These are phyloP conservation scores for Diphyllodes magnificus DNA, from an alignment of 2,113 vertebrate species.

Conservation along the genomic window DNA sequence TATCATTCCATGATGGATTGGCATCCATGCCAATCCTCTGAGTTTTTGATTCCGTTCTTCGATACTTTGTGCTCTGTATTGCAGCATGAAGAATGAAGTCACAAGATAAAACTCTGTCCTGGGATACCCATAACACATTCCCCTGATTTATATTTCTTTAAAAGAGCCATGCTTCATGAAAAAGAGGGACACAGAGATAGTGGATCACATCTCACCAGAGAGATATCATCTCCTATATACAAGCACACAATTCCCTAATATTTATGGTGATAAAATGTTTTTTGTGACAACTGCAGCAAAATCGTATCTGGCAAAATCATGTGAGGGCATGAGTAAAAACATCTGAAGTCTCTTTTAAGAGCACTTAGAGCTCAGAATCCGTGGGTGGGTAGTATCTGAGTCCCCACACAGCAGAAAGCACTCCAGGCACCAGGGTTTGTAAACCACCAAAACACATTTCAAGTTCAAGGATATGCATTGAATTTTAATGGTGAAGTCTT, in stretches of 20 bases:
- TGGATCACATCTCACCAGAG: neutral
- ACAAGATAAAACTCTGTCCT: neutral
- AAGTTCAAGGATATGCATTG: neutral
- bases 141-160: neutral
- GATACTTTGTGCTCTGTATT: neutral
- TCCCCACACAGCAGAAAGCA: neutral
- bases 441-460: neutral
- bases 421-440: neutral
- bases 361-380: neutral
- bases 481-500: neutral
- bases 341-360: neutral
- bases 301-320: neutral
- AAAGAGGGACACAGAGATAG: neutral
- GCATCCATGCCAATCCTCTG: neutral
- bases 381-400: fast-evolving
- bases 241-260: neutral
- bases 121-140: neutral
- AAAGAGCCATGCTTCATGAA: neutral
- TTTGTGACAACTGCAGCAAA: neutral
- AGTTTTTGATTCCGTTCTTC: neutral
- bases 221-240: neutral
- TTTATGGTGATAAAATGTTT: neutral
- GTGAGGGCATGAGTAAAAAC: neutral
- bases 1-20: neutral
- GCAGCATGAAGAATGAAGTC: neutral